phyloP scores from a whole-genome alignment of 1,140 invertebrate genomes.

The Cryptotermes secundus region DNA sequence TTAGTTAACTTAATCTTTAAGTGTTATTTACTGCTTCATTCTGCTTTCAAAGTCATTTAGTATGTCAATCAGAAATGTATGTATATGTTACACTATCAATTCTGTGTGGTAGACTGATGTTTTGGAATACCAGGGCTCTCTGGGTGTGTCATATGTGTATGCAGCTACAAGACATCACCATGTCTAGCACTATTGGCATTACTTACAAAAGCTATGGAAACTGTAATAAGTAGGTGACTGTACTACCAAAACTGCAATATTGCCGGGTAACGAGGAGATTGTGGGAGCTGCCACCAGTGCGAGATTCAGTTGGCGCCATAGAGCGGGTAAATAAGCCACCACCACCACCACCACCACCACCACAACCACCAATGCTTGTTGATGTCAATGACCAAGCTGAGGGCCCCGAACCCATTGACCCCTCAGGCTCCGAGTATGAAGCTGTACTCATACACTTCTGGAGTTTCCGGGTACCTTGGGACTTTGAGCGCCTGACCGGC shows the following conservation, averaged over 20 bases:
- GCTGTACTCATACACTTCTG: slow-evolving; percentile 83
- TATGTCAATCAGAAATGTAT: background rate
- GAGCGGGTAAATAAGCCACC: slow-evolving; percentile 37
- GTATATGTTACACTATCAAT: background rate
- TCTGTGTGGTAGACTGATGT: background rate
- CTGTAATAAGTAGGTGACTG: slow-evolving; percentile 47
- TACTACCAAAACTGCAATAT: slow-evolving; percentile 93
- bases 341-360: slow-evolving; percentile 15
- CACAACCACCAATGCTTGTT: slow-evolving; percentile 26
- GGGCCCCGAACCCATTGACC: slow-evolving; percentile 44
- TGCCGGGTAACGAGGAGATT: slow-evolving; percentile 76
- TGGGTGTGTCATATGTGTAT: background rate
- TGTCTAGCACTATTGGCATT: background rate
- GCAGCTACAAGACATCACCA: background rate
- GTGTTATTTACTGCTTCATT: slow-evolving; percentile 32
- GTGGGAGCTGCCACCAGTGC: slow-evolving; percentile 47
- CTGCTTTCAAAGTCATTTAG: background rate
- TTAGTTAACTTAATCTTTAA: slow-evolving; percentile 21
- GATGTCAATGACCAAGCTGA: slow-evolving; percentile 34
- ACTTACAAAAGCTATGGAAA: background rate
- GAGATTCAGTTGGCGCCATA: slow-evolving; percentile 43
- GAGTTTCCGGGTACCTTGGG: slow-evolving; percentile 87
- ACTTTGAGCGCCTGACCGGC: slow-evolving; percentile 69
- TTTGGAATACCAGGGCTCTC: background rate
- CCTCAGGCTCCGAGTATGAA: slow-evolving; percentile 66